These are phyloP conservation scores for Paraplagusia blochii DNA, from an alignment of 2,113 vertebrate species.

Conservation along the genomic window DNA sequence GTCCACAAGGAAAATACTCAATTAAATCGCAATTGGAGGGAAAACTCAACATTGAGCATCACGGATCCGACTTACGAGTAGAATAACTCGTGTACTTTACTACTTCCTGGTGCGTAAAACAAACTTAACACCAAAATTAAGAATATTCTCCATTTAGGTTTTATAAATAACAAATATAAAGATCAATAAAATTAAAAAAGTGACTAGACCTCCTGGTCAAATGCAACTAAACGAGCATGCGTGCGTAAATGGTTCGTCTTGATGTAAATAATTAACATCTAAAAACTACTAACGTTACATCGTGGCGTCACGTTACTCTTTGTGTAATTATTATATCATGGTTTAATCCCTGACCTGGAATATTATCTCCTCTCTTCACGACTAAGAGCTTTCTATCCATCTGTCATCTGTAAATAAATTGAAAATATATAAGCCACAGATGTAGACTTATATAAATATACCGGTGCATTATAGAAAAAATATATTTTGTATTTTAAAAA, in stretches of 20 bases:
- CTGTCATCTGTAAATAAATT: slow-evolving; percentile 12
- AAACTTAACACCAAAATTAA: slow-evolving; percentile 28
- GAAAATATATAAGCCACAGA: background rate
- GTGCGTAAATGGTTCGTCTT: slow-evolving; percentile 24
- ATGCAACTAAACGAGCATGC: slow-evolving; percentile 28
- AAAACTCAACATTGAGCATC: slow-evolving; percentile 24
- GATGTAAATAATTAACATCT: slow-evolving; percentile 52
- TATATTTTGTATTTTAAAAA: too few species aligned
- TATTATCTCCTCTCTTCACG: background rate
- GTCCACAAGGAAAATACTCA: slow-evolving; percentile 25
- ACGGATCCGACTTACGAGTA: slow-evolving; percentile 27
- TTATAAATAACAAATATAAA: slow-evolving; percentile 2
- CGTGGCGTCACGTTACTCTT: slow-evolving; percentile 27
- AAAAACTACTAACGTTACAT: slow-evolving; percentile 33
- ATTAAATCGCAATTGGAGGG: background rate
- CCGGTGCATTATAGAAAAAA: too few species aligned
- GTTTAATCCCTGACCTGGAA: slow-evolving; percentile 1
- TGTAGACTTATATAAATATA: background rate
- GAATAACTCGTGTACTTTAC: slow-evolving; percentile 20
- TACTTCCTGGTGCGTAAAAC: slow-evolving; percentile 51
- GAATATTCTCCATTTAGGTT: too few species aligned
- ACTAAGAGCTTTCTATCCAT: slow-evolving; percentile 9
- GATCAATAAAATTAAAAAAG: background rate
- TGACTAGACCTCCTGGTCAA: slow-evolving; percentile 15
- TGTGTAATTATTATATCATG: slow-evolving; percentile 10